Evolutionary conservation across 2,113 vertebrate species (phyloP).

Genomic region (Anser brachyrhynchus): DNA sequence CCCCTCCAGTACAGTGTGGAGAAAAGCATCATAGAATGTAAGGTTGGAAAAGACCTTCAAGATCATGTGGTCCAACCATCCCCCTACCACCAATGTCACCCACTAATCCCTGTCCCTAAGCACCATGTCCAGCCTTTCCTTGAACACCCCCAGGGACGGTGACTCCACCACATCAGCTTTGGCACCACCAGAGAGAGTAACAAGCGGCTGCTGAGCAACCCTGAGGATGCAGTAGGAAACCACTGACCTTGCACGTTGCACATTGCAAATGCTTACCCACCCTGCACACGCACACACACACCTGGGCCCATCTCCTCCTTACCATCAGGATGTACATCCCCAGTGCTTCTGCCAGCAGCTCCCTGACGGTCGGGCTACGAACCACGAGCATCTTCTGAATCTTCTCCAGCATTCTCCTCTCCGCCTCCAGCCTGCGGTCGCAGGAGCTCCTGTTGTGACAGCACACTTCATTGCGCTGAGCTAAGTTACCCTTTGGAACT

Average conservation of each 20-base stretch:
- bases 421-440: rapidly evolving
- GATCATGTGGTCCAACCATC: too few species aligned
- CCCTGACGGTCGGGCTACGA: constrained; percentile 59
- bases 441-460: background rate
- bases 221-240: background rate
- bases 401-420: background rate
- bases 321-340: constrained; percentile 87
- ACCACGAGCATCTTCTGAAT: background rate
- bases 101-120: too few species aligned
- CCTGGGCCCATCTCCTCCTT: background rate
- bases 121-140: too few species aligned
- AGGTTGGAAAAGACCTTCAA: too few species aligned
- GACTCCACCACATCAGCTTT: background rate
- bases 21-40: background rate
- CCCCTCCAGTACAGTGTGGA: background rate
- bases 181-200: background rate
- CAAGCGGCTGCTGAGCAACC: background rate
- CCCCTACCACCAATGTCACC: too few species aligned
- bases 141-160: too few species aligned
- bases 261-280: rapidly evolving
- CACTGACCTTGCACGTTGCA: background rate
- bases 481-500: constrained; percentile 61
- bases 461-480: background rate
- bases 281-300: background rate
- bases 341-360: constrained; percentile 81